Conservation (phyloP, 2,888 invertebrate genomes). For the Scaptodrosophila latifasciaeformis region DNA sequence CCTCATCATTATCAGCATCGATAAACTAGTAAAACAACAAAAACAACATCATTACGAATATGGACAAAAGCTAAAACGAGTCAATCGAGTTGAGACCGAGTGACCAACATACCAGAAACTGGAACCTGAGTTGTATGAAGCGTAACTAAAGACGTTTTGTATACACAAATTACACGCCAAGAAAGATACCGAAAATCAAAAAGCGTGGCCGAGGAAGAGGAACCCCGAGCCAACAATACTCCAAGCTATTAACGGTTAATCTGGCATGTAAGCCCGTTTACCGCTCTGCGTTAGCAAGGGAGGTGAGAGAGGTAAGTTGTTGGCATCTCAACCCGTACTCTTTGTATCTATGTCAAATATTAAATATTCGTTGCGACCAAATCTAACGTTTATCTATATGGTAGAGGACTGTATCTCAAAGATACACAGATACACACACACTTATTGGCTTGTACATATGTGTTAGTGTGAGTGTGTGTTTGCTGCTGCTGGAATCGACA, state of each 20-base stretch:
- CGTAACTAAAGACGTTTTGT: constrained; percentile 31
- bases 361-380: constrained; percentile 1
- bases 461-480: not conserved
- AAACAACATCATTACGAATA: constrained; percentile 20
- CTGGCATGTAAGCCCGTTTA: constrained; percentile 39
- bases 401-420: not conserved
- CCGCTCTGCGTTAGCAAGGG: too few relatives aligned
- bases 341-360: not conserved
- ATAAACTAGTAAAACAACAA: constrained; percentile 4
- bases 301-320: too few relatives aligned
- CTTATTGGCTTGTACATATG: not conserved
- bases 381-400: too few relatives aligned
- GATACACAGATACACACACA: not conserved
- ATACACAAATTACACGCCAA: not conserved
- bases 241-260: constrained; percentile 59
- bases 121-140: constrained; percentile 12
- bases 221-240: constrained; percentile 18
- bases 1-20: constrained; percentile 35
- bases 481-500: too few relatives aligned
- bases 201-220: constrained; percentile 47
- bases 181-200: constrained; percentile 40
- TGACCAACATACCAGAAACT: constrained; percentile 12
- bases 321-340: too few relatives aligned
- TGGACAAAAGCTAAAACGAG: constrained; percentile 38
- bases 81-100: constrained; percentile 50